A percentile compares a stretch with the other conserved stretches of the same genome.
These are phyloP conservation scores for Herpetotheres cachinnans DNA, from an alignment of 2,113 vertebrate species.

Conservation along the genomic window DNA sequence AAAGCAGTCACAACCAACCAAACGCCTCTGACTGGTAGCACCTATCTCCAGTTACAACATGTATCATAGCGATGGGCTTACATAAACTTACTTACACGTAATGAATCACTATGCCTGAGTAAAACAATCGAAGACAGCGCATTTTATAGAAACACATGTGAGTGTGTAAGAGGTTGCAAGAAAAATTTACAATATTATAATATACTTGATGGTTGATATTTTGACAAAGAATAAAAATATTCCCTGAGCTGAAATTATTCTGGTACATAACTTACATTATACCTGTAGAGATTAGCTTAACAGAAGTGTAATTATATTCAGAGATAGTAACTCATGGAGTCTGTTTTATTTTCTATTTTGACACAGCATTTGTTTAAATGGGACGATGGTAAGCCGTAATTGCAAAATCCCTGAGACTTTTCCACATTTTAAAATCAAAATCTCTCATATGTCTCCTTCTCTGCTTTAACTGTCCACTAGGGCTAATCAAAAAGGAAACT, in stretches of 20 bases:
- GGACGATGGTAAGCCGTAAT: neutral
- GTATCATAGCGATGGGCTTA: neutral
- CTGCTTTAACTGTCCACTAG: neutral
- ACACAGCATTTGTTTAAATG: neutral
- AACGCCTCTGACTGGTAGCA: neutral
- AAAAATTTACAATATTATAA: neutral
- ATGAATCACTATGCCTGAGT: rapidly evolving
- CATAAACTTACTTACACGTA: neutral
- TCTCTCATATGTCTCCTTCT: neutral
- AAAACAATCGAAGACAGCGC: neutral
- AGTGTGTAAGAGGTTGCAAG: neutral
- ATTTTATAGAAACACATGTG: neutral
- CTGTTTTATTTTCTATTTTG: neutral
- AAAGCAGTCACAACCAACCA: neutral
- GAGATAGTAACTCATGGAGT: neutral
- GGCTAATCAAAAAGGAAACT: neutral
- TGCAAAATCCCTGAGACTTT: neutral
- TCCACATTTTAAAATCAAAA: neutral
- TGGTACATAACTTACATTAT: neutral
- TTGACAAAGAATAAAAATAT: neutral
- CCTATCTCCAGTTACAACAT: neutral
- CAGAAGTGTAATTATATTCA: neutral
- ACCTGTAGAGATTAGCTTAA: neutral
- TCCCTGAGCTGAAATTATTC: neutral
- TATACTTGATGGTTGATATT: neutral